Conservation (phyloP, 2,888 invertebrate genomes). For the Lobophora halterata region DNA sequence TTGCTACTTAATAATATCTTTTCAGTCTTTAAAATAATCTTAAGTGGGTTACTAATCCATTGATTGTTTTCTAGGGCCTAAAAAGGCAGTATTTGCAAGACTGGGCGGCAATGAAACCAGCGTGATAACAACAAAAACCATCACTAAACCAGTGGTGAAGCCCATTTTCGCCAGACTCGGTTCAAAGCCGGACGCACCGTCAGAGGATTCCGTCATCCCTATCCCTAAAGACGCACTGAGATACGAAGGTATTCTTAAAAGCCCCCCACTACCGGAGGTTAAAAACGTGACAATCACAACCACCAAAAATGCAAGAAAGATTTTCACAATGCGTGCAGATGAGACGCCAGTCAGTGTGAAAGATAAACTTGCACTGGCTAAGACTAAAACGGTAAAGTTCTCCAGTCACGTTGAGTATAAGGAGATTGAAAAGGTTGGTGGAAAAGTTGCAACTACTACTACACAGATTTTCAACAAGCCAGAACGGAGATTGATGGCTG, state of each 20-base stretch:
- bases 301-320: constrained; percentile 53
- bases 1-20: too few relatives aligned
- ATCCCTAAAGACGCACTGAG: constrained; percentile 64
- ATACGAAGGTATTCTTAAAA: constrained; percentile 72
- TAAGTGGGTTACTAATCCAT: background rate
- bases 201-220: constrained; percentile 40
- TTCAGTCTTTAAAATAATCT: too few relatives aligned
- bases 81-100: constrained; percentile 66
- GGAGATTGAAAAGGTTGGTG: constrained; percentile 54
- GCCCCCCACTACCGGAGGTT: constrained; percentile 23
- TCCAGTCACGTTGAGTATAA: constrained; percentile 69
- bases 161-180: constrained; percentile 67
- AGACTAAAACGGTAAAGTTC: constrained; percentile 71
- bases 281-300: constrained; percentile 62
- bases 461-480: constrained; percentile 67
- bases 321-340: constrained; percentile 73
- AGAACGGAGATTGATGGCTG: constrained; percentile 65
- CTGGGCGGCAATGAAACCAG: constrained; percentile 58
- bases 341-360: constrained; percentile 65
- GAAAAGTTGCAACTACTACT: constrained; percentile 33
- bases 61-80: constrained; percentile 36
- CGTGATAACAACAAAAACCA: constrained; percentile 5
- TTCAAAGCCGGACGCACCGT: constrained; percentile 41
- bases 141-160: constrained; percentile 42
- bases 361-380: constrained; percentile 60